Conservation (phyloP, 1,140 invertebrate genomes). For the Nasonia giraulti region DNA sequence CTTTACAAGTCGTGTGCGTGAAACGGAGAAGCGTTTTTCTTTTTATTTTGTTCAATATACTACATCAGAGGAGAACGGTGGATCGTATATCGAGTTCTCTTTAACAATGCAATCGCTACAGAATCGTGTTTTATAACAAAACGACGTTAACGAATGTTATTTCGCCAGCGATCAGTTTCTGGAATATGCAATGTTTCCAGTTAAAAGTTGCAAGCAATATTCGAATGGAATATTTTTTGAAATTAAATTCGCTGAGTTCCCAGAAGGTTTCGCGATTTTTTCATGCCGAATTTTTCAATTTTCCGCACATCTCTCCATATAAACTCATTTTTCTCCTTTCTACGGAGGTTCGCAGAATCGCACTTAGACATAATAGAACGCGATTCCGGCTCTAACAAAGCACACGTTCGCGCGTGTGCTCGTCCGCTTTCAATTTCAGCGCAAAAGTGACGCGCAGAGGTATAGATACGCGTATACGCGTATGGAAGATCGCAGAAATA, state of each 20-base stretch:
- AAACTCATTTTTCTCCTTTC: neutral
- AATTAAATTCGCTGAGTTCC: neutral
- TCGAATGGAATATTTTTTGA: neutral
- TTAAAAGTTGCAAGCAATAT: no score
- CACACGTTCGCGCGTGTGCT: neutral
- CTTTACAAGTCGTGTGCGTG: no score
- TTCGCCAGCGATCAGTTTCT: no score
- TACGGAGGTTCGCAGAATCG: neutral
- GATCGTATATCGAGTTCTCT: no score
- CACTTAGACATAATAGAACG: neutral
- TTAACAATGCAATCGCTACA: no score
- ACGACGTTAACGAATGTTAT: no score
- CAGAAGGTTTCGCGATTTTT: neutral
- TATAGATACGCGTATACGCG: no score
- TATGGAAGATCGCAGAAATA: neutral
- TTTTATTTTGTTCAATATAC: no score
- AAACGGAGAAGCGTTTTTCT: no score
- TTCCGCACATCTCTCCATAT: neutral
- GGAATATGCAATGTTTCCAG: no score
- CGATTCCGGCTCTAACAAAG: neutral
- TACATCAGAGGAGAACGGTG: no score
- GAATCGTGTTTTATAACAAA: no score
- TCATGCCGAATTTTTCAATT: neutral
- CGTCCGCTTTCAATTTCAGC: neutral
- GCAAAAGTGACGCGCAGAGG: neutral